Evolutionary conservation across 1,140 invertebrate genomes (phyloP), one percentile per base, ranked within the genome.

Genomic region (Aleiodes sp.): DNA sequence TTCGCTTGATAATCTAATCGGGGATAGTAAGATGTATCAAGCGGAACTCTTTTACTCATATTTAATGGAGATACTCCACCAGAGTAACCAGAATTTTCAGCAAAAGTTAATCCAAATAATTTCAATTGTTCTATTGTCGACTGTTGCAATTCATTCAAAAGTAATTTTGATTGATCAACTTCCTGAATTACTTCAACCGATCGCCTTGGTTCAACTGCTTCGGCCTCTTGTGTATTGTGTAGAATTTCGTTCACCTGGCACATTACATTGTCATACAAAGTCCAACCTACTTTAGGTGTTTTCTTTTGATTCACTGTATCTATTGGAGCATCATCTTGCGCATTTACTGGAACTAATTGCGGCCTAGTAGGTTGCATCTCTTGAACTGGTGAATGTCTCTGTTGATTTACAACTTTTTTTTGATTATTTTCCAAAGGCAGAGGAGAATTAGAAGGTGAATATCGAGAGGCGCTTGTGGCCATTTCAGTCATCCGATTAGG

Each of bases 261-360:
- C 57, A 92, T 87, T 57, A 91, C 87, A 82, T 91, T 90, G 73
- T 91, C 89, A 67, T 91, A 91, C 78, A 91, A 89, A 1, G 90
- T 91, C 88, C 89, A 90, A 64, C 89, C 90, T 70, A 90, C 83
- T 82, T 90, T 88, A 8, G 88, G 87, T 41, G 87, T 78, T 10
- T 86, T 80, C 65, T 86, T 89, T 59, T 80, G 83, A 41, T 86
- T 84, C 16, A 88, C 86, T 67, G 83, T 87, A 9, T 87, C 87
- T 78, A 88, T 90, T 71, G 91, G 89, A 65, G 88, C 87, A 75
- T 90, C 88, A 41, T 90, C 85, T 71, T 89, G 88, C 68, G 89
- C 1, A 37, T 33, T 37, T 0, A n/a, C 14, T 35, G 59, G 19
- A 35, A 61, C 14, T 3, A 2, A n/a, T 33, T 4, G 19, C 1